Evolutionary conservation across 2,113 vertebrate species (phyloP).

Genomic region (Dicrurus megarhynchus): DNA sequence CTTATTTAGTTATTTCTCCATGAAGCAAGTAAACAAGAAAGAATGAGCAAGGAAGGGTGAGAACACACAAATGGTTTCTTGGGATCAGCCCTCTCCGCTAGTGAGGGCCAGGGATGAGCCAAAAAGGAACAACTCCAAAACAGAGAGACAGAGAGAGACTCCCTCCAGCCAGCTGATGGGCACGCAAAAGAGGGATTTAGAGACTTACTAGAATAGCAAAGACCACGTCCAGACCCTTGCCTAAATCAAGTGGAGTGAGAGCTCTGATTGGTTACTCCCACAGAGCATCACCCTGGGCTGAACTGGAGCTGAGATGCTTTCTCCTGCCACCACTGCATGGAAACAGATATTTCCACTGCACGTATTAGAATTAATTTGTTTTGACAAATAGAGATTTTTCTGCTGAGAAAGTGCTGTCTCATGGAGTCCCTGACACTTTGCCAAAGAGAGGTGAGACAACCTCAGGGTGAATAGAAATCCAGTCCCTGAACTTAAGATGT

Average conservation of each 20-base stretch:
- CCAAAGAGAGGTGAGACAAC: background rate
- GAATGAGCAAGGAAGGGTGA: background rate
- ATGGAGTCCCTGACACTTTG: constrained; percentile 18
- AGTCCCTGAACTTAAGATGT: background rate
- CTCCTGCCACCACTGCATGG: background rate
- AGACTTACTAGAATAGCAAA: background rate
- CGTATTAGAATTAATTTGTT: background rate
- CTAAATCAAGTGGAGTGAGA: background rate
- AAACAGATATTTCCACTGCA: background rate
- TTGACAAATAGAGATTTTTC: constrained; percentile 24
- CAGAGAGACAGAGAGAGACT: background rate
- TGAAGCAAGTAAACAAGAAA: background rate
- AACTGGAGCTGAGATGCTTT: background rate
- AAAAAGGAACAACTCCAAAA: background rate
- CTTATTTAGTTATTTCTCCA: background rate
- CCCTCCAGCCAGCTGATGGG: background rate
- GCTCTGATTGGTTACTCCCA: background rate
- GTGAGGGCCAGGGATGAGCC: background rate
- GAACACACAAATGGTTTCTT: background rate
- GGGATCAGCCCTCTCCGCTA: background rate
- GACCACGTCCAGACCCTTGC: background rate
- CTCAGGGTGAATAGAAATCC: background rate
- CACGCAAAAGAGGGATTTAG: background rate
- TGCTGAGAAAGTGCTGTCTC: background rate
- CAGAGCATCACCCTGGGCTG: background rate